phyloP scores from a whole-genome alignment of 1,140 invertebrate genomes.

The Rhopalosiphum maidis region DNA sequence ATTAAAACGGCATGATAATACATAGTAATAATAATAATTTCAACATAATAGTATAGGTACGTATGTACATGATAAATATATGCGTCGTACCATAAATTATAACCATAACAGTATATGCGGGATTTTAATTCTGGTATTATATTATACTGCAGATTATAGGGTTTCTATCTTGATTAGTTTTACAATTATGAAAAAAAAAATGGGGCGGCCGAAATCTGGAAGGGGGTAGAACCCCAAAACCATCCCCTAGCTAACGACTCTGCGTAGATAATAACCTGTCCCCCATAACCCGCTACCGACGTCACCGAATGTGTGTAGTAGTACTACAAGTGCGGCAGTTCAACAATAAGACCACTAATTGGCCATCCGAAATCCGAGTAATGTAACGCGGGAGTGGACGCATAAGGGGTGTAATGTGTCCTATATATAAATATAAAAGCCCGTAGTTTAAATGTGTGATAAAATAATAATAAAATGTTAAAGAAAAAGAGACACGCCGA shows the following conservation, averaged over 20 bases:
- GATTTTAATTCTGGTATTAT: not conserved
- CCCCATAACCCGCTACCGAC: not conserved
- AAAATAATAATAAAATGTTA: not conserved
- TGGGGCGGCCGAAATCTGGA: not conserved
- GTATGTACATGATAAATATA: not conserved
- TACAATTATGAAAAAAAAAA: slow-evolving; percentile 4
- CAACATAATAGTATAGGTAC: not conserved
- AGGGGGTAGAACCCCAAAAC: not conserved
- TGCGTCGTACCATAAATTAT: not conserved
- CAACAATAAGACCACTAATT: slow-evolving; percentile 15
- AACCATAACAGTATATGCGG: not conserved
- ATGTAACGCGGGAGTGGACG: not conserved
- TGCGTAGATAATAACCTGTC: not conserved
- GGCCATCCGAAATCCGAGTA: not conserved
- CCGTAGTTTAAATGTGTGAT: not conserved
- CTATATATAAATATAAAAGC: not conserved
- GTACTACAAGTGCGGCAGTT: not conserved
- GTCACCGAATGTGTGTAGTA: not conserved
- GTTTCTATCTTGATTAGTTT: not conserved
- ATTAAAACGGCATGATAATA: not conserved
- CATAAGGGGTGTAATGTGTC: no score
- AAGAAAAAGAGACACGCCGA: no score
- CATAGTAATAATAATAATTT: not conserved
- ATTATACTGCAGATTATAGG: not conserved
- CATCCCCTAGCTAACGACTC: not conserved